Evolutionary conservation across 2,113 vertebrate genomes (phyloP), one percentile per base, ranked within the genome.

Genomic region (Echinops telfairi): DNA sequence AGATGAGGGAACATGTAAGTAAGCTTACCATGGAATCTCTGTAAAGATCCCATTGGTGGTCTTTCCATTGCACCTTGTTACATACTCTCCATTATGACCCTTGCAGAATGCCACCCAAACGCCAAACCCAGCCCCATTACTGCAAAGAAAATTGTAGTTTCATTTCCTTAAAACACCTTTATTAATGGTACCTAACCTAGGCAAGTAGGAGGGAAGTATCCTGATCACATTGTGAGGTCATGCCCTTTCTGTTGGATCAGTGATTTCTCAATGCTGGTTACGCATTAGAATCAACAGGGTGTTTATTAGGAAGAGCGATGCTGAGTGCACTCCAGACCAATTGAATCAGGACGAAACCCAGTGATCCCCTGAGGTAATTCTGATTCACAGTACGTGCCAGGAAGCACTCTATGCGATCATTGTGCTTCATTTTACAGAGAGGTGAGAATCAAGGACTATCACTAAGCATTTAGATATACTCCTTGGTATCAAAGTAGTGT

Each of bases 381-480:
- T 79, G 25, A 82, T 79, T 88, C 85, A 79, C 47, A 88, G 7
- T 87, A 47, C 92, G 10, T 79, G 20, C 53, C 76, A 16, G 91
- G 90, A 96, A 90, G 38, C 0, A 14, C 31, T 40, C 40, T 22
- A 58, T 76, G 78, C 75, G n/a, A 75, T 88, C 73, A 79, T 43
- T 70, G 23, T 40, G 66, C 27, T 19, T 94, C 47, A 89, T 83
- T 91, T 95, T 90, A 33, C 23, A 27, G 75, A 91, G 84, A 79
- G 57, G 6, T 75, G 36, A 88, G 43, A 89, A 75, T 89, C 73
- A 40, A 78, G 70, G 38, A 94, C 14, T 78, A 33, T 16, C 38
- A 94, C 79, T 91, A 78, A 78, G 70, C 27, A 38, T 85, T 81
- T 64, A n/a, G 87, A 91, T 91, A 58, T 12, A 86, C 7, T 71